Conservation (phyloP, 2,113 vertebrate species). For the Tricholaema leucomelas region DNA sequence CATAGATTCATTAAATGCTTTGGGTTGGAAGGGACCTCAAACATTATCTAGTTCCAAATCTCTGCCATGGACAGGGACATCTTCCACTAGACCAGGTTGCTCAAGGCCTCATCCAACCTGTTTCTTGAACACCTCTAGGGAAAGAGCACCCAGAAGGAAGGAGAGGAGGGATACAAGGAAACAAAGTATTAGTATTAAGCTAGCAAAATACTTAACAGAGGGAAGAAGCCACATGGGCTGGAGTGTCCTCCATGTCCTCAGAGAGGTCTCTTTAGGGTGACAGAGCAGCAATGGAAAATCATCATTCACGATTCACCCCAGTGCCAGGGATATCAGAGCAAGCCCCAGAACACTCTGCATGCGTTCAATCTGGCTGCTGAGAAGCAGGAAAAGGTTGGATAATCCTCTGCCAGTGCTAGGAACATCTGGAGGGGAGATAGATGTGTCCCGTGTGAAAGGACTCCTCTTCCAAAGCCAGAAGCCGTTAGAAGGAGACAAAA, state of each 20-base stretch:
- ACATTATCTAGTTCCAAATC: no score
- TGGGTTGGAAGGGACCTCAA: no score
- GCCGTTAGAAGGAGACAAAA: accelerated
- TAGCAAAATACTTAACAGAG: no score
- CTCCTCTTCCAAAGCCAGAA: background rate
- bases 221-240: background rate
- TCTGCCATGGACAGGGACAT: no score
- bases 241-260: background rate
- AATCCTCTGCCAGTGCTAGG: background rate
- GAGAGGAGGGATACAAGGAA: background rate
- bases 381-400: accelerated
- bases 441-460: accelerated
- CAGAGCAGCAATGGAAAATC: background rate
- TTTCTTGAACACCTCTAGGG: no score
- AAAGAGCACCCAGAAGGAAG: no score
- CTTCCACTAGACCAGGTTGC: no score
- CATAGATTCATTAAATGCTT: no score
- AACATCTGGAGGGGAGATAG: background rate
- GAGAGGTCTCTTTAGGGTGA: background rate
- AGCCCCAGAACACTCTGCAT: background rate
- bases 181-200: background rate
- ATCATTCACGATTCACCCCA: background rate
- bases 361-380: accelerated
- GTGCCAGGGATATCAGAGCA: no score
- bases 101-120: no score